These are phyloP conservation scores for Eubasilissa splendida DNA, from an alignment of 2,888 invertebrate species.

Conservation along the genomic window DNA sequence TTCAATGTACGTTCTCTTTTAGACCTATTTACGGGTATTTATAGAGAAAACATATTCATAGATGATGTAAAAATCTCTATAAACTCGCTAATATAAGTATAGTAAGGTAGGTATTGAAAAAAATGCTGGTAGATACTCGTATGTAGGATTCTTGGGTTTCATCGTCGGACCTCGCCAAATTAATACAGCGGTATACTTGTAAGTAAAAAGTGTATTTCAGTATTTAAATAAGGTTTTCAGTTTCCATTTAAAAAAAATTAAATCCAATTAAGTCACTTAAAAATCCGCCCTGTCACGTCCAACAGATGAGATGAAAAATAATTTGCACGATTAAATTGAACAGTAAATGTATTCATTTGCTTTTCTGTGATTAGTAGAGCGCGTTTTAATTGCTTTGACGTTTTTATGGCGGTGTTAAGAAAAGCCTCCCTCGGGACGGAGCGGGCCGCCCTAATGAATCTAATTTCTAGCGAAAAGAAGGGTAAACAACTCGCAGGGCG, in stretches of 20 bases:
- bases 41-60: too few relatives aligned
- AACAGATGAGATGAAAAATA: background rate
- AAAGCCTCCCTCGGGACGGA: slow-evolving; percentile 39
- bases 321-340: slow-evolving; percentile 9
- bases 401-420: slow-evolving; percentile 47
- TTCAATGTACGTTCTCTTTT: too few relatives aligned
- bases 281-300: background rate
- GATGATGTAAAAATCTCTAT: too few relatives aligned
- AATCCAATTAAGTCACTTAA: too few relatives aligned
- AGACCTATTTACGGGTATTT: too few relatives aligned
- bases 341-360: slow-evolving; percentile 32
- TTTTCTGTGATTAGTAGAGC: slow-evolving; percentile 50
- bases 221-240: background rate
- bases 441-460: slow-evolving; percentile 54
- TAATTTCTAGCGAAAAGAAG: slow-evolving; percentile 56
- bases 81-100: background rate
- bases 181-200: too few relatives aligned
- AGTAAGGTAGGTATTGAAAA: background rate
- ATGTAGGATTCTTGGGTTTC: too few relatives aligned
- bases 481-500: slow-evolving; percentile 51
- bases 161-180: too few relatives aligned
- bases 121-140: background rate
- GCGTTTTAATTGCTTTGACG: slow-evolving; percentile 57
- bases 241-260: background rate
- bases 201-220: too few relatives aligned